Evolutionary conservation across 1,140 invertebrate genomes (phyloP).

Genomic region (Atta colombica): DNA sequence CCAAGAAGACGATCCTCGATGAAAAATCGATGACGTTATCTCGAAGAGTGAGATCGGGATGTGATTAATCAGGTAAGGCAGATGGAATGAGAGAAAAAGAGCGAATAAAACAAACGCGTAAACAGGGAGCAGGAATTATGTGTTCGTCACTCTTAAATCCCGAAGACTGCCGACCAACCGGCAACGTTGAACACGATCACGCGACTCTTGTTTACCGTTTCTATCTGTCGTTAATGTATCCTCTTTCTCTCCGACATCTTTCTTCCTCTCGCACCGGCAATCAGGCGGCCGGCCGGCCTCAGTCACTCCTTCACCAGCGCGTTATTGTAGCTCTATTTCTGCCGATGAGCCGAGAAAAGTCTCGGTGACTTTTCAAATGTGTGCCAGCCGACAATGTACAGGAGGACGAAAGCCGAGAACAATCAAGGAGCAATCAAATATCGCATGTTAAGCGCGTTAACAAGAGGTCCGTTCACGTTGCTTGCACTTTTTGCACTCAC

Average conservation of each 20-base stretch:
- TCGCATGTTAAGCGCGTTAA: background rate
- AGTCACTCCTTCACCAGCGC: background rate
- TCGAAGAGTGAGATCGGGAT: constrained; percentile 9
- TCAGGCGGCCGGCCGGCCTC: background rate
- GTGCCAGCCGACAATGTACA: background rate
- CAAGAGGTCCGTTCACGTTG: background rate
- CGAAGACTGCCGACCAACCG: constrained; percentile 23
- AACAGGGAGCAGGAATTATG: constrained; percentile 34
- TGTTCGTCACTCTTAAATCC: constrained; percentile 36
- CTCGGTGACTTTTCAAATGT: constrained; percentile 59
- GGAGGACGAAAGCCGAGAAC: background rate
- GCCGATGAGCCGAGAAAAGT: constrained; percentile 48
- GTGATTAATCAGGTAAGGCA: constrained; percentile 17
- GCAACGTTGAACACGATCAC: constrained; percentile 19
- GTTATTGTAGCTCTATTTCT: constrained; percentile 44
- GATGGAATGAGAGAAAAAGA: background rate
- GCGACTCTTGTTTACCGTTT: constrained; percentile 21
- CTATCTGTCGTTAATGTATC: background rate
- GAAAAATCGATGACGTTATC: constrained; percentile 19
- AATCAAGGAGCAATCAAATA: constrained; percentile 7
- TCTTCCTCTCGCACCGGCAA: background rate
- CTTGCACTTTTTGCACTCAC: too few relatives aligned
- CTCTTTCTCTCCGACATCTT: background rate
- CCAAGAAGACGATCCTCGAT: background rate
- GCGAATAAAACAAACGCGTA: constrained; percentile 32